phyloP scores from a whole-genome alignment of 2,113 vertebrate genomes.

The Gadus chalcogrammus region DNA sequence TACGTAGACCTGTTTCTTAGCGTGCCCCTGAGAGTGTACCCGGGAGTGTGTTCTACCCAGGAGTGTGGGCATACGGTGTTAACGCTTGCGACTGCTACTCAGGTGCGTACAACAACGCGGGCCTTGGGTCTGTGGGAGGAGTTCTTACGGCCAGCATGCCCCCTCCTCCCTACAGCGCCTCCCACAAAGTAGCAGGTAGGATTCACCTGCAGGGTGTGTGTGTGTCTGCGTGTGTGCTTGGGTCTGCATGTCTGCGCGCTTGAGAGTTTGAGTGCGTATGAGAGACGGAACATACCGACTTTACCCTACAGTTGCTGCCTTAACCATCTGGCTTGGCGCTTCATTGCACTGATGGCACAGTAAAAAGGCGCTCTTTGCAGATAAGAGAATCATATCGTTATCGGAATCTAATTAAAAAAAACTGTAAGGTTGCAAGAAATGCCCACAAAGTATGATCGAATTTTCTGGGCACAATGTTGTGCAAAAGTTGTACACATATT shows the following conservation, averaged over 20 bases:
- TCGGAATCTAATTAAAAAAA: too few relatives aligned
- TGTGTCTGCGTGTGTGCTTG: background rate
- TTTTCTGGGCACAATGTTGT: too few relatives aligned
- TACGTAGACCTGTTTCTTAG: too few relatives aligned
- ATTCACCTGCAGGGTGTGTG: conserved; percentile 22
- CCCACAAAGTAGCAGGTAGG: conserved; percentile 86
- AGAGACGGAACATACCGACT: conserved; percentile 20
- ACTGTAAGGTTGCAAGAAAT: too few relatives aligned
- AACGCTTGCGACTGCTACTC: conserved; percentile 66
- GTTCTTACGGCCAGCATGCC: conserved; percentile 85
- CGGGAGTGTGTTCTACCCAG: background rate
- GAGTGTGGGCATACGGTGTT: conserved; percentile 40
- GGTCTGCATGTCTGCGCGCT: conserved; percentile 5
- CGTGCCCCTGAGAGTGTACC: too few relatives aligned
- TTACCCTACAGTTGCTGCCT: conserved; percentile 50
- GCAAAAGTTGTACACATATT: too few relatives aligned
- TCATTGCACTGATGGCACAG: conserved; percentile 37
- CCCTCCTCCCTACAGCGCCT: conserved; percentile 83
- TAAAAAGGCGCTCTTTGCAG: conserved; percentile 13
- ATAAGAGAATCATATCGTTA: too few relatives aligned
- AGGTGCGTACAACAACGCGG: conserved; percentile 97
- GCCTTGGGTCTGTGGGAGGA: conserved; percentile 88
- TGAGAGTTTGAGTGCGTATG: background rate
- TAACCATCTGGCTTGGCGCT: conserved; percentile 63
- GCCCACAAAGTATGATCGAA: too few relatives aligned